A percentile compares a stretch with the other conserved stretches of the same genome.
Evolutionary conservation across 2,113 vertebrate species (phyloP).

Genomic region (Melanostigma gelatinosum): DNA sequence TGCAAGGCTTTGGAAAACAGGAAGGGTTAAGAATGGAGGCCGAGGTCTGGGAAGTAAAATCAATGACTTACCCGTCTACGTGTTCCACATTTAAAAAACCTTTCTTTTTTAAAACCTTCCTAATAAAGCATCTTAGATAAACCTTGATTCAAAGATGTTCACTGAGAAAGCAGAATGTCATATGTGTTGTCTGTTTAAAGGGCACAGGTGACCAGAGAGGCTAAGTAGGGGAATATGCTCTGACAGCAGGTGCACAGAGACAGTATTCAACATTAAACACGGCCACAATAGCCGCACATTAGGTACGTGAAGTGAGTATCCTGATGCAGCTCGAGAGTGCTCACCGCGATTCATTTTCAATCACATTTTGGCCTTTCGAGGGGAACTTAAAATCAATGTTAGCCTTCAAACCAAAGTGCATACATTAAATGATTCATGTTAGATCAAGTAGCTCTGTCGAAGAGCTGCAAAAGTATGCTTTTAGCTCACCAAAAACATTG

Average conservation of each 20-base stretch:
- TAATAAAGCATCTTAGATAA: slow-evolving; percentile 33
- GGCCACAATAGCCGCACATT: slow-evolving; percentile 41
- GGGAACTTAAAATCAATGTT: slow-evolving; percentile 79
- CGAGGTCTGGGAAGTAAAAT: slow-evolving; percentile 31
- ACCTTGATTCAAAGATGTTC: slow-evolving; percentile 39
- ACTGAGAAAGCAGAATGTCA: slow-evolving; percentile 68
- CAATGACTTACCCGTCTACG: slow-evolving; percentile 6
- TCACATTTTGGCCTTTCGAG: slow-evolving; percentile 78
- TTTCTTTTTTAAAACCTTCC: not conserved
- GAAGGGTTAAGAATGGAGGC: slow-evolving; percentile 26
- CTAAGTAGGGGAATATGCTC: slow-evolving; percentile 68
- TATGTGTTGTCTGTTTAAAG: slow-evolving; percentile 70
- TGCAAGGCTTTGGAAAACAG: slow-evolving; percentile 20
- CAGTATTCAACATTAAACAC: slow-evolving; percentile 65
- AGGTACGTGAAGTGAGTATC: slow-evolving; percentile 47
- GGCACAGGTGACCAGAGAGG: slow-evolving; percentile 66
- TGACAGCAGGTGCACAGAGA: slow-evolving; percentile 68
- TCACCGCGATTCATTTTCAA: slow-evolving; percentile 74
- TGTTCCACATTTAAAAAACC: slow-evolving; percentile 41
- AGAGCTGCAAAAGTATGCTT: slow-evolving; percentile 61
- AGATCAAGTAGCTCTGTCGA: slow-evolving; percentile 70
- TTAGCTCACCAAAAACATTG: slow-evolving; percentile 65
- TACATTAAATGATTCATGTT: slow-evolving; percentile 80
- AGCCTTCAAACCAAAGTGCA: slow-evolving; percentile 79
- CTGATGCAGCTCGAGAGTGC: slow-evolving; percentile 53